Conservation (phyloP, 2,797 vertebrate genomes). For the Hyperoplus lanceolatus region DNA sequence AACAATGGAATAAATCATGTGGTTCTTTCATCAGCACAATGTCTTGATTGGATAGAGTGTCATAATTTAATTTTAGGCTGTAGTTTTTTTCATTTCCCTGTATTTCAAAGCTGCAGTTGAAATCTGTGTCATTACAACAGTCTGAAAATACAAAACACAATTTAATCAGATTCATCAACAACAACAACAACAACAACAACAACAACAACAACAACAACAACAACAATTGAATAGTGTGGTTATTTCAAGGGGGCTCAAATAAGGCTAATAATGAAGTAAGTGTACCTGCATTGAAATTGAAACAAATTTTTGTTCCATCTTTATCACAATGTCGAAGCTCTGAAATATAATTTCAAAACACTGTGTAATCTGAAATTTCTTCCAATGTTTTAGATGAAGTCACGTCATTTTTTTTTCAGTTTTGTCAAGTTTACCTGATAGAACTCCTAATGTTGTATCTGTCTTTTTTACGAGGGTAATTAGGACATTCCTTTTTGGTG, state of each 20-base stretch:
- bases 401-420: not conserved
- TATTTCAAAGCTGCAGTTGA: not conserved
- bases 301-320: not conserved
- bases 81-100: fast-evolving
- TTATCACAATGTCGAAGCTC: fast-evolving
- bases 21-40: fast-evolving
- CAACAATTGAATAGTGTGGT: not conserved
- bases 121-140: fast-evolving
- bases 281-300: conserved; percentile 5
- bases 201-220: conserved; percentile 9
- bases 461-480: fast-evolving
- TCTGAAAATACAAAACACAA: conserved; percentile 27
- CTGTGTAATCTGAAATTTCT: not conserved
- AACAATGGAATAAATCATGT: fast-evolving
- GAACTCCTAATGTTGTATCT: fast-evolving
- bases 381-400: not conserved
- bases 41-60: not conserved
- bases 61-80: fast-evolving
- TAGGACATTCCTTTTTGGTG: not conserved
- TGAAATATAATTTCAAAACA: conserved; percentile 29
- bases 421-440: conserved; percentile 24
- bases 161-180: not conserved
- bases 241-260: not conserved
- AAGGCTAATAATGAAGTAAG: no score
- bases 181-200: conserved; percentile 6